A percentile compares a stretch with the other conserved stretches of the same genome.
Conservation (phyloP, 2,113 vertebrate genomes). For the Protobothrops flavoviridis region DNA sequence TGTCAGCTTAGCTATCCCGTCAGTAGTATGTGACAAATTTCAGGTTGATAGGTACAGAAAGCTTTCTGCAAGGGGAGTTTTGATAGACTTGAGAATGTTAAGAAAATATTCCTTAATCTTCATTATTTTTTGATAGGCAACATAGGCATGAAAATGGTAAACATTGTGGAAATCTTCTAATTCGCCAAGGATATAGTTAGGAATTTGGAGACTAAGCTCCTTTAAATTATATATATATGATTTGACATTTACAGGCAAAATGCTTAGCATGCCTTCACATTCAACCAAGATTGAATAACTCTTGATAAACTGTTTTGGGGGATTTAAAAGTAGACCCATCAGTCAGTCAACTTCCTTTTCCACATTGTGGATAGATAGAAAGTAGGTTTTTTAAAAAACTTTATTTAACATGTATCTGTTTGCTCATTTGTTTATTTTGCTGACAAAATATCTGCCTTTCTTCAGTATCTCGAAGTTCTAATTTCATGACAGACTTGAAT, state of each 20-base stretch:
- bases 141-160: not conserved
- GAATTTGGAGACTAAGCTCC: not conserved
- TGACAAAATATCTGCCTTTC: not conserved
- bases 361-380: not conserved
- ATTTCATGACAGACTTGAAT: not conserved
- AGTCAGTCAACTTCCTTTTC: not conserved
- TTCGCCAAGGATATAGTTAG: not conserved
- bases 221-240: not conserved
- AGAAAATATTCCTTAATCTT: not conserved
- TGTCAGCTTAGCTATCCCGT: not conserved
- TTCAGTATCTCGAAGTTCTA: not conserved
- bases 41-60: not conserved
- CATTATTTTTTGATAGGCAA: not conserved
- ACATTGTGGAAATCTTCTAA: not conserved
- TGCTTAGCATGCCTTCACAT: not conserved
- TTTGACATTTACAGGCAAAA: not conserved
- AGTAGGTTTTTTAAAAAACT: not conserved
- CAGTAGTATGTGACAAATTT: not conserved
- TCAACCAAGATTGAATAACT: not conserved
- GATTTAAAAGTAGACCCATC: not conserved
- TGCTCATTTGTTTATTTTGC: not conserved
- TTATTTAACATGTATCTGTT: not conserved
- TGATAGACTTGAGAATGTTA: not conserved
- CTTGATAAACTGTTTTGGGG: not conserved
- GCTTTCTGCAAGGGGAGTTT: not conserved